These are phyloP conservation scores for Lycocerus yunnanus DNA, from an alignment of 2,888 invertebrate species.

Conservation along the genomic window DNA sequence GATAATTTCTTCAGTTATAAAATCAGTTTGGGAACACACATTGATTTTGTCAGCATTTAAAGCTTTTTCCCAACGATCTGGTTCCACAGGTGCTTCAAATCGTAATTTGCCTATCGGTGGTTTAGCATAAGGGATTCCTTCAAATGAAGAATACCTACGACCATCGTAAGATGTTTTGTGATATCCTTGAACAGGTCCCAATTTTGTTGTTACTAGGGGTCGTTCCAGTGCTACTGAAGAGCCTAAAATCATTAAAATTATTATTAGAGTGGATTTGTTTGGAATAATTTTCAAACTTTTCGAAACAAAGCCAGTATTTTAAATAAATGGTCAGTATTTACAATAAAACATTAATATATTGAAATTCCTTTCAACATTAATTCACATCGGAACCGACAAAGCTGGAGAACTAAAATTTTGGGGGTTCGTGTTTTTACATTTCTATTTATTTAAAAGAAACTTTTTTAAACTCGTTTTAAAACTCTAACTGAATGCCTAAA, in stretches of 20 bases:
- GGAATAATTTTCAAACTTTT: no score
- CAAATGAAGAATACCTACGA: neutral
- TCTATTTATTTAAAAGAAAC: no score
- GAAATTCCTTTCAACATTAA: no score
- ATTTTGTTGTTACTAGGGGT: neutral
- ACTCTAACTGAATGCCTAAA: no score
- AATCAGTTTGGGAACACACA: neutral
- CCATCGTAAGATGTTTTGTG: constrained; percentile 1
- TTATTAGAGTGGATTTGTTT: no score
- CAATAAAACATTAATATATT: no score
- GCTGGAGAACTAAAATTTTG: no score
- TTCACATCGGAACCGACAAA: no score
- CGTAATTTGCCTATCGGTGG: constrained; percentile 6
- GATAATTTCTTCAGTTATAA: neutral
- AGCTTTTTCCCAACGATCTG: constrained; percentile 1
- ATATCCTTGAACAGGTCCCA: neutral
- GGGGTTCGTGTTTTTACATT: no score
- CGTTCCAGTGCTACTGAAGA: neutral
- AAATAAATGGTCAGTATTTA: no score
- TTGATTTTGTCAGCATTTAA: neutral
- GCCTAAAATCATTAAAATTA: neutral
- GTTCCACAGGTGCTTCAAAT: constrained; percentile 5
- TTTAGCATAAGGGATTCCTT: constrained; percentile 16
- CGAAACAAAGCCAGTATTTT: no score
- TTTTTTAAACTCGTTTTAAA: no score